Conservation (phyloP, 2,888 invertebrate genomes). For the Odontothrips loti region DNA sequence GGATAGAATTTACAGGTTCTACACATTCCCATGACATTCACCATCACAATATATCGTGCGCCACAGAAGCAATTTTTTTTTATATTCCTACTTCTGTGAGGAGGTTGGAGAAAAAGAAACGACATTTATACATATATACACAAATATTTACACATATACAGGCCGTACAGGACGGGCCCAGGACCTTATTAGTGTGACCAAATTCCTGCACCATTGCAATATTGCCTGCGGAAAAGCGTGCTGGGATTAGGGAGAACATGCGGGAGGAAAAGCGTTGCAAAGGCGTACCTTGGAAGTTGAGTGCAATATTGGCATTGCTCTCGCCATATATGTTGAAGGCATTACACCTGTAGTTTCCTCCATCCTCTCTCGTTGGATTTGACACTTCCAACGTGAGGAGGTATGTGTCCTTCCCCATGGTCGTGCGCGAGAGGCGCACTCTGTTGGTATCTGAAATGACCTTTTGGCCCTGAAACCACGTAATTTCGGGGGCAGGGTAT, state of each 20-base stretch:
- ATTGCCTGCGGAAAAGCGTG: conserved; percentile 24
- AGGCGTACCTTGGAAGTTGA: conserved; percentile 94
- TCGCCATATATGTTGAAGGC: conserved; percentile 98
- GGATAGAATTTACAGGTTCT: background rate
- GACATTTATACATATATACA: background rate
- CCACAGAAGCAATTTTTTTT: background rate
- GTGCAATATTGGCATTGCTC: conserved; percentile 99
- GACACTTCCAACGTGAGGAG: conserved; percentile 88
- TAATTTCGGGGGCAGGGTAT: conserved; percentile 89
- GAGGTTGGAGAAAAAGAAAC: background rate
- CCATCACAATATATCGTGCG: conserved; percentile 3
- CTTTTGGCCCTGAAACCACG: conserved; percentile 89
- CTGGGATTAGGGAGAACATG: conserved; percentile 9
- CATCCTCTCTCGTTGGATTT: conserved; percentile 93
- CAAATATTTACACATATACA: conserved; percentile 12
- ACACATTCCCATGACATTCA: conserved; percentile 14
- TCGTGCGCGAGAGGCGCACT: conserved; percentile 86
- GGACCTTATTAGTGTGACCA: conserved; percentile 24
- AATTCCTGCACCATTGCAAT: conserved; percentile 21
- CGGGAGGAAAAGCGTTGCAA: background rate
- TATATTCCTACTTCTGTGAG: conserved; percentile 22
- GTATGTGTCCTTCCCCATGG: conserved; percentile 84
- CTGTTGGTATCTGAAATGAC: conserved; percentile 78
- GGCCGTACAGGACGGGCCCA: background rate
- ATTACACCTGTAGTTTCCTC: conserved; percentile 98